phyloP scores from a whole-genome alignment of 2,888 invertebrate genomes.

The Agrotis ipsilon region DNA sequence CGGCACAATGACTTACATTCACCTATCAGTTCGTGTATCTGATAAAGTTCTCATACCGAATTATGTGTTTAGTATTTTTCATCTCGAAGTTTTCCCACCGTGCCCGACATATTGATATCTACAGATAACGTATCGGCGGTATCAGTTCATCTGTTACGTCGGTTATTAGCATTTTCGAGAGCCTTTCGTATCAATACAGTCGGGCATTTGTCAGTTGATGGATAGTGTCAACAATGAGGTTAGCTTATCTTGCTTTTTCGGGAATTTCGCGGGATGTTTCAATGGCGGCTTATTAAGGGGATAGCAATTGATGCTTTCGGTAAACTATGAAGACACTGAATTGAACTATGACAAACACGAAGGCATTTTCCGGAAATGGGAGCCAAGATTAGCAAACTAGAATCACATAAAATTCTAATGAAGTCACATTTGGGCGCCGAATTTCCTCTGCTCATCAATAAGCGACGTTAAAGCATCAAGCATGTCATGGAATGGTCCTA shows the following conservation, averaged over 20 bases:
- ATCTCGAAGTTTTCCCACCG: conserved; percentile 50
- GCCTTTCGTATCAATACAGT: conserved; percentile 67
- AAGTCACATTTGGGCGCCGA: conserved; percentile 51
- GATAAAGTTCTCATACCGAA: conserved; percentile 35
- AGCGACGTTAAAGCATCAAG: conserved; percentile 31
- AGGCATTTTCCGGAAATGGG: too few species aligned
- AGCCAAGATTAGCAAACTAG: neutral
- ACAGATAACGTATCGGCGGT: conserved; percentile 71
- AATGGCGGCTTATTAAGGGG: conserved; percentile 1
- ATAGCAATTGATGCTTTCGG: neutral
- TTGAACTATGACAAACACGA: too few species aligned
- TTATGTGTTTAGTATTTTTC: conserved; percentile 41
- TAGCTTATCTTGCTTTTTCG: conserved; percentile 45
- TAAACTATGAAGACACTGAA: neutral
- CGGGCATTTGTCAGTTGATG: conserved; percentile 55
- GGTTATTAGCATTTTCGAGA: conserved; percentile 80
- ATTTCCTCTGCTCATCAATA: conserved; percentile 51
- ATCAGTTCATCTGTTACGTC: conserved; percentile 70
- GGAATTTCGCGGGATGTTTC: conserved; percentile 14
- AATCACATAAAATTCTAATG: conserved; percentile 20
- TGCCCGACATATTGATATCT: conserved; percentile 71
- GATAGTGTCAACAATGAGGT: conserved; percentile 51
- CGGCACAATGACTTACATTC: conserved; percentile 12
- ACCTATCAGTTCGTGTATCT: conserved; percentile 28
- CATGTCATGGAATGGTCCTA: conserved; percentile 42